Conservation (phyloP, 2,113 vertebrate genomes). For the Oplegnathus fasciatus region DNA sequence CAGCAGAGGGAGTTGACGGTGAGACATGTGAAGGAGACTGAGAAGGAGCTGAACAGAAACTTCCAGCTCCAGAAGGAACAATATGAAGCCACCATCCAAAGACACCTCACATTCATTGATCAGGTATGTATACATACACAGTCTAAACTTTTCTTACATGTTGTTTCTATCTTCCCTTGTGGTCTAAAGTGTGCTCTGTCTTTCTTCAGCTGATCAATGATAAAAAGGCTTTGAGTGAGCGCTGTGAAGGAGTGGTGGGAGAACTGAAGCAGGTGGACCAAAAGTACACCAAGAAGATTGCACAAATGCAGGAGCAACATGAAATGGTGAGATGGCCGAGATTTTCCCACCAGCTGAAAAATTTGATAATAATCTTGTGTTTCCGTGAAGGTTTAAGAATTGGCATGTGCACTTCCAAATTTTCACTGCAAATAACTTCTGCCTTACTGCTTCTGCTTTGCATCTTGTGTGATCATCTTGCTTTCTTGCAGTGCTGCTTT, state of each 20-base stretch:
- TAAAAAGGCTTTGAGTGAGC: slow-evolving; percentile 91
- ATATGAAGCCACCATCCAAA: slow-evolving; percentile 93
- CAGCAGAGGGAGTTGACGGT: slow-evolving; percentile 92
- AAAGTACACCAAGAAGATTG: slow-evolving; percentile 90
- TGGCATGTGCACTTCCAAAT: fast-evolving
- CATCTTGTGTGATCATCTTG: slow-evolving; percentile 14
- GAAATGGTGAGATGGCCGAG: slow-evolving; percentile 87
- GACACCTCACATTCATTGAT: slow-evolving; percentile 95
- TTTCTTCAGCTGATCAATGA: slow-evolving; percentile 91
- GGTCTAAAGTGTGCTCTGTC: background rate
- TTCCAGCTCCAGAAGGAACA: slow-evolving; percentile 92
- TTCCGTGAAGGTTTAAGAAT: background rate
- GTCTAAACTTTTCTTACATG: background rate
- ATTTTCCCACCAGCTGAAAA: slow-evolving; percentile 7
- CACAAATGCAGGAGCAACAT: slow-evolving; percentile 93
- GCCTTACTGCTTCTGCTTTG: slow-evolving; percentile 25
- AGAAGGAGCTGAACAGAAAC: slow-evolving; percentile 89
- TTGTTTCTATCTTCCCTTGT: background rate
- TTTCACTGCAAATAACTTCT: background rate
- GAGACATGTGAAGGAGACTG: slow-evolving; percentile 88
- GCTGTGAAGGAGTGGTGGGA: slow-evolving; percentile 89
- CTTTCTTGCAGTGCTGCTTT: slow-evolving; percentile 33
- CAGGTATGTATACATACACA: slow-evolving; percentile 83
- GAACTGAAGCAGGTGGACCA: slow-evolving; percentile 93
- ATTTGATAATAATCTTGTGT: background rate